Percentiles rank a stretch among this genome's conserved stretches.
These are phyloP conservation scores for Butorides virescens DNA, from an alignment of 2,113 vertebrate species.

Conservation along the genomic window DNA sequence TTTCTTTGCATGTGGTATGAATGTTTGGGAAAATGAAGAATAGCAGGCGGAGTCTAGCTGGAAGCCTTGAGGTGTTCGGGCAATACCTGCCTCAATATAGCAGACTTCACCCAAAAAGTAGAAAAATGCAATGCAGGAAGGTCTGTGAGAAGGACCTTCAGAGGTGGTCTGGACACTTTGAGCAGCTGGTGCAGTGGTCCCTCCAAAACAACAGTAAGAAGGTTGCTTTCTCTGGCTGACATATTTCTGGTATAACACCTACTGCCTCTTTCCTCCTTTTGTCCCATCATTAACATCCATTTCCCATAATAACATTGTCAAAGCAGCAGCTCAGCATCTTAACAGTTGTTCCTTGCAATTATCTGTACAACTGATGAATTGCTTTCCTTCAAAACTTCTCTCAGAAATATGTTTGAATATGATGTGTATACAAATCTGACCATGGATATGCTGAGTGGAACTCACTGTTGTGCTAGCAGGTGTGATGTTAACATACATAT, in stretches of 20 bases:
- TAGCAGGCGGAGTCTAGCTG: background rate
- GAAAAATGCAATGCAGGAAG: background rate
- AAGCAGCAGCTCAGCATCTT: background rate
- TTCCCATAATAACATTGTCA: fast-evolving
- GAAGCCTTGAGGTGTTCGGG: background rate
- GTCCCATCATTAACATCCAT: background rate
- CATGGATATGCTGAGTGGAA: background rate
- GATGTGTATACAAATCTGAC: background rate
- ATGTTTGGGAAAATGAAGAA: background rate
- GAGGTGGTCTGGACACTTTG: background rate
- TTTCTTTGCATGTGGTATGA: background rate
- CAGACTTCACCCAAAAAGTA: background rate
- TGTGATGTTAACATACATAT: background rate
- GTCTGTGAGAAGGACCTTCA: background rate
- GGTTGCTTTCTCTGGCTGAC: background rate
- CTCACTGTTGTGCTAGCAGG: background rate
- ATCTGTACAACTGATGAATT: background rate
- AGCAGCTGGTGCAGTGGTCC: background rate
- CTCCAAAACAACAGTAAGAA: background rate
- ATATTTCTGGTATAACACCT: background rate
- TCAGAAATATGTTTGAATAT: background rate
- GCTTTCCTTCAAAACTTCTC: background rate
- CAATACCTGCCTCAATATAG: background rate
- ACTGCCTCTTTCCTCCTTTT: background rate
- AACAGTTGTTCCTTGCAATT: background rate